Base-by-base conservation (phyloP, 2,888 invertebrate genomes). In the Anthrax anthrax region DNA sequence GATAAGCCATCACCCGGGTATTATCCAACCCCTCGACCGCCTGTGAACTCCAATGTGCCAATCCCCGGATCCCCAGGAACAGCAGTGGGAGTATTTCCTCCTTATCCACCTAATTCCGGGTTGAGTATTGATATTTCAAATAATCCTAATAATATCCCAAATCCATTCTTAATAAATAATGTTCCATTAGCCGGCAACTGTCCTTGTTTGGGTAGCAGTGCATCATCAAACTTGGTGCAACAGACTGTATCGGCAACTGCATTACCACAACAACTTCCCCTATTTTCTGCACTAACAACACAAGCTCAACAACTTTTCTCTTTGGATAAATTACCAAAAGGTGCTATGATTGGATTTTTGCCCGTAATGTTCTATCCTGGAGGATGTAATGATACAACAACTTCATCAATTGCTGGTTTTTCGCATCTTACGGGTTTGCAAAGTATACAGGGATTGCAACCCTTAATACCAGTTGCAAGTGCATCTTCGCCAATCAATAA, bases 291-390 rank as follows among this genome's bases (percentile, higher is more conserved):
- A 49, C 61, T 58, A 51, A 60, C 62, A 39, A 64, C 64, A 23
- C 58, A 60, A 18, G 29, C 29, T 29, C 52, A 51, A 18, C 52
- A 55, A 18, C 53, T 51, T 50, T 62, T 64, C 50, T 60, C 68
- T 43, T 61, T 65, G 32, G 60, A 64, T 57, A 61, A 63, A 60
- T 54, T 70, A 59, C 63, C 79, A 0, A 75, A 76, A 56, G 80
- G 78, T 9, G 67, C 67, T 18, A 72, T 78, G 14, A 74, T 83
- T 41, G 83, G 81, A 42, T 81, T 77, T 54, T 73, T 83, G 54
- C 82, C 82, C 1, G 80, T 83, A 4, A 72, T 83, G 17, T 81
- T 82, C 57, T 72, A 80, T 54, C 83, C 83, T 2, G 80, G 80
- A 57, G 80, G 80, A 57, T 78, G 78, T 1, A 69, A 64, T 6